A percentile compares a stretch with the other conserved stretches of the same genome.
These are phyloP conservation scores for Cirrhinus molitorella DNA, from an alignment of 2,797 vertebrate genomes.

Conservation along the genomic window DNA sequence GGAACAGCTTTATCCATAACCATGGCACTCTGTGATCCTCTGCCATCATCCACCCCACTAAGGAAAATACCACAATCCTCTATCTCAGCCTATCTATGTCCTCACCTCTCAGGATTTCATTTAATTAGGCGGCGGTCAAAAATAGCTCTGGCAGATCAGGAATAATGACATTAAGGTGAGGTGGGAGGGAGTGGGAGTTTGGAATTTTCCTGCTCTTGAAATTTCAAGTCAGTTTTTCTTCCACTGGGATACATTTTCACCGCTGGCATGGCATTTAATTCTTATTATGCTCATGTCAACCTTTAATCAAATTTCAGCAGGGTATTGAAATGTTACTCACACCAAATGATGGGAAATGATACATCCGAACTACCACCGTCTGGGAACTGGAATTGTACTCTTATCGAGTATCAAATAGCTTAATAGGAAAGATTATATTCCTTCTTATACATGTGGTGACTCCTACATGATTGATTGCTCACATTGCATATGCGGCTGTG, in stretches of 20 bases:
- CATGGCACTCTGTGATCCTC: conserved; percentile 21
- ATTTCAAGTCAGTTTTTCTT: conserved; percentile 18
- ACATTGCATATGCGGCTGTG: neutral
- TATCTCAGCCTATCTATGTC: conserved; percentile 25
- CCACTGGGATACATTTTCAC: conserved; percentile 37
- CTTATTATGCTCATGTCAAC: conserved; percentile 44
- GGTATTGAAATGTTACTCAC: conserved; percentile 51
- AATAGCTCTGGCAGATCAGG: conserved; percentile 25
- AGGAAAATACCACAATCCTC: conserved; percentile 42
- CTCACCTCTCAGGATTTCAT: conserved; percentile 46
- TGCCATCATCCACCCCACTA: conserved; percentile 12
- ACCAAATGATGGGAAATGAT: conserved; percentile 37
- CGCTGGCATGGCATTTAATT: conserved; percentile 52
- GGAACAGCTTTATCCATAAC: conserved; percentile 18
- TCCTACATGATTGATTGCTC: conserved; percentile 7
- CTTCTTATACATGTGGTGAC: neutral
- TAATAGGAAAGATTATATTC: conserved; percentile 16
- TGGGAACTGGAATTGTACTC: conserved; percentile 3
- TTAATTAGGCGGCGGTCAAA: conserved; percentile 57
- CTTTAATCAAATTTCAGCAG: conserved; percentile 52
- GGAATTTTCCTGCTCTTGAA: conserved; percentile 11
- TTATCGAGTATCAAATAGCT: conserved; percentile 40
- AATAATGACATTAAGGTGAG: conserved; percentile 52
- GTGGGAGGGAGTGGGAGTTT: conserved; percentile 33
- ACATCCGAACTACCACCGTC: neutral